Evolutionary conservation across 2,888 invertebrate species (phyloP), one percentile per base, ranked within the genome.

Genomic region (Autographa pulchrina): DNA sequence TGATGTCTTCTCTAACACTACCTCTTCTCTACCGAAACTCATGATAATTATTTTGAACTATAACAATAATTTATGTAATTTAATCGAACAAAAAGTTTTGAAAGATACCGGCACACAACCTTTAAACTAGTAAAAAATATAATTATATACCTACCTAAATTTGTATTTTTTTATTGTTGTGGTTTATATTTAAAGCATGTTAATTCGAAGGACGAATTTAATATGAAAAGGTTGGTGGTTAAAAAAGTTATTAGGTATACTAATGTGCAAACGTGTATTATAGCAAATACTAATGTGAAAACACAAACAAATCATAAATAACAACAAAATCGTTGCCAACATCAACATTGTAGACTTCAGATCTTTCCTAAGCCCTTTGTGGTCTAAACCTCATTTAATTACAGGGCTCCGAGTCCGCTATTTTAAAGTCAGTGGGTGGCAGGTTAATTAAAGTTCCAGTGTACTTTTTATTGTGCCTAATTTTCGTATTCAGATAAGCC

Each of bases 11-110:
- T n/a, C n/a, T n/a, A n/a, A n/a, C n/a, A n/a, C n/a, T n/a, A n/a
- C n/a, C n/a, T n/a, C n/a, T n/a, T n/a, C 16, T 52, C 5, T 25
- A 3, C 20, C 54, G 54, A 11, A 52, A 52, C 9, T 11, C 25
- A 20, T 18, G 9, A 18, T 25, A 56, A 56, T 56, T 56, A 56
- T 56, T 20, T 25, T 56, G 25, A 56, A 56, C 54, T 56, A 56
- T 56, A 20, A 56, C 13, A 25, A 56, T 56, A 0, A n/a, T 48
- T 48, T 48, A n/a, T n/a, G 48, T 38, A 11, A 48, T n/a, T n/a
- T 20, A 56, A 4, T 18, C 3, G 20, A 13, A 56, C 54, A 56
- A 56, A 56, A 56, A 25, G 13, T 56, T 13, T 43, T 13, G 11
- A 56, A 56, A 56, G 54, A 25, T 11, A 25, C 54, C 54, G 20